Percentiles rank a stretch among this genome's conserved stretches.
Evolutionary conservation across 2,113 vertebrate species (phyloP).

Genomic region (Cheirogaleus medius): DNA sequence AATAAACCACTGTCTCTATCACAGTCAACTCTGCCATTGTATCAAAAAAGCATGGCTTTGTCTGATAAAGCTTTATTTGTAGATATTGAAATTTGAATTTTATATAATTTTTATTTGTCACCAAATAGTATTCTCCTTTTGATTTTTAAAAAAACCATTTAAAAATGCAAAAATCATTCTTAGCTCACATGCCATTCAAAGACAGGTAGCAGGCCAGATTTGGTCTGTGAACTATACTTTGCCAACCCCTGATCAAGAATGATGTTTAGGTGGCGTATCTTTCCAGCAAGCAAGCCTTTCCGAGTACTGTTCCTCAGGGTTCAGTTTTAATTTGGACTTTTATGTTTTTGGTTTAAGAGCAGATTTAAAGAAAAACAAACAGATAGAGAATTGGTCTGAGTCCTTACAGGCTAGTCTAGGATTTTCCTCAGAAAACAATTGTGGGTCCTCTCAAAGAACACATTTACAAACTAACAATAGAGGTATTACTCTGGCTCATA

Average conservation of each 20-base stretch:
- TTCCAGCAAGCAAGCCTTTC: neutral
- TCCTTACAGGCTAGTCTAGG: neutral
- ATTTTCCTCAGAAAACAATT: constrained; percentile 32
- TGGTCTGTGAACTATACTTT: neutral
- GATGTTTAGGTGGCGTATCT: neutral
- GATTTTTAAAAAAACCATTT: neutral
- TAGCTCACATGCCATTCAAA: neutral
- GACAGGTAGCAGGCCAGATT: neutral
- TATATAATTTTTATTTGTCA: neutral
- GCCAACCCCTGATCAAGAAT: too few relatives aligned
- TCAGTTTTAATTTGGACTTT: neutral
- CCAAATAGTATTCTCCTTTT: neutral
- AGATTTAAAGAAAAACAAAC: neutral
- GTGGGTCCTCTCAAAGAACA: neutral
- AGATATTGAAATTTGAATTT: neutral
- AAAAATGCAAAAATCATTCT: neutral
- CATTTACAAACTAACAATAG: neutral
- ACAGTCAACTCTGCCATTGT: neutral
- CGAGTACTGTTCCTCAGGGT: neutral
- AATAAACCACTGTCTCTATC: neutral
- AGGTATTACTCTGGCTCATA: neutral
- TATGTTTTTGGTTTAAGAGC: constrained; percentile 24
- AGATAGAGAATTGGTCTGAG: neutral
- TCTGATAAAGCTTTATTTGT: neutral
- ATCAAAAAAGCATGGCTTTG: neutral